Conservation (phyloP, 2,113 vertebrate genomes). For the Dryoscopus gambensis region DNA sequence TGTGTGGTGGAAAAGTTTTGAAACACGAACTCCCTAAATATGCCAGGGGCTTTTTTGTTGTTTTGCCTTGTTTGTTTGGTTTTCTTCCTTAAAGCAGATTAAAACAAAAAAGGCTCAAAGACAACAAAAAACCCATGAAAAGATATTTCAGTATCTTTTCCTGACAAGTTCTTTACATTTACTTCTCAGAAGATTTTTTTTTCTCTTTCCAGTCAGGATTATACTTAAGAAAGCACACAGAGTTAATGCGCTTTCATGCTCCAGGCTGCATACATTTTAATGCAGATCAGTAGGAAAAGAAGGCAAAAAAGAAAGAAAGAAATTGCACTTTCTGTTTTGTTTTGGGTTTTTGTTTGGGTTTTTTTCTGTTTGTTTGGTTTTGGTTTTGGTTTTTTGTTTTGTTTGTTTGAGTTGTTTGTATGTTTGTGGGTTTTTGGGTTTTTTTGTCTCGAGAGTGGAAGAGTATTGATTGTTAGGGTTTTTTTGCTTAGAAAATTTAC, state of each 20-base stretch:
- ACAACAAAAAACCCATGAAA: background rate
- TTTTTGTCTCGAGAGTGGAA: rapidly evolving
- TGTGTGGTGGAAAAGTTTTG: background rate
- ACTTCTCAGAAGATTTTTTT: background rate
- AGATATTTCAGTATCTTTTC: background rate
- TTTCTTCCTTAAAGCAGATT: background rate
- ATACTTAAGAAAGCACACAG: background rate
- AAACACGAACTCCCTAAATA: background rate
- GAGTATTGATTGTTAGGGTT: rapidly evolving
- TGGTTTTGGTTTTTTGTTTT: too few relatives aligned
- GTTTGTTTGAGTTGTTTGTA: background rate
- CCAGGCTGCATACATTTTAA: background rate
- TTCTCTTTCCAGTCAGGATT: background rate
- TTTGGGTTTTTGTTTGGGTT: background rate
- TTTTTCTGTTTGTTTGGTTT: too few relatives aligned
- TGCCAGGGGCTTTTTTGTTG: rapidly evolving
- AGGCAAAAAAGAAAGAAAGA: background rate
- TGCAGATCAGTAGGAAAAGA: background rate
- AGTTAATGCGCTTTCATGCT: background rate
- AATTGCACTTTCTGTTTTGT: background rate
- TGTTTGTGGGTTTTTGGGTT: background rate
- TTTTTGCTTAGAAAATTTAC: background rate
- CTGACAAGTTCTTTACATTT: background rate
- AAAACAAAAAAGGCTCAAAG: background rate
- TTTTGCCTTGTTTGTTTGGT: rapidly evolving